Evolutionary conservation across 1,140 invertebrate species (phyloP), one percentile per base, ranked within the genome.

Genomic region (Paramacrobiotus metropolitanus): DNA sequence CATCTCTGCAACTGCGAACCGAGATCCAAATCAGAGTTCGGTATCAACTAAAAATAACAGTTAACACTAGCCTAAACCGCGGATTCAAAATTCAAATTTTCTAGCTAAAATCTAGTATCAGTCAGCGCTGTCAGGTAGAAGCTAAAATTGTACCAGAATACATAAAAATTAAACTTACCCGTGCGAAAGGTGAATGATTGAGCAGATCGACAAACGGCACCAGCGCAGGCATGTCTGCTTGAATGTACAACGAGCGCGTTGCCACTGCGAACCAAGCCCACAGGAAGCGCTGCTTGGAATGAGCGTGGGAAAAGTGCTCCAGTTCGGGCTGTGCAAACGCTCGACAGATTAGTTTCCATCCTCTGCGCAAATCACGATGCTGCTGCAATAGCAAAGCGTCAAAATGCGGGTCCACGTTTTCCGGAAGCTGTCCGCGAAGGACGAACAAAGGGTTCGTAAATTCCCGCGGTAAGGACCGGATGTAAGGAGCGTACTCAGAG

Each of bases 171-270:
- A n/a, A 29, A 48, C 64, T 65, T 65, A 72, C 72, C 65, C 72
- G 70, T 34, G 80, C 78, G 30, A 63, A 62, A 62, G 73, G 68
- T 18, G 76, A 76, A 70, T 87, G 85, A 76, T 87, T 87, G 60
- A 87, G 77, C 62, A 87, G 74, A 72, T 87, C 86, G 24, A 88
- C 69, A 65, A 81, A 83, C 1, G 86, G 86, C 45, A 82, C 83
- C 21, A 87, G 69, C 3, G 83, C 84, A 66, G 30, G 34, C 55
- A 61, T 48, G 4, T 67, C 62, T 55, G 69, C 60, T 15, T 65
- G 67, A 2, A 74, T 65, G 67, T 71, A 79, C 21, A 87, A 79
- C 61, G 80, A 81, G 66, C 86, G 75, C 1, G 84, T 84, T 72
- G 86, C 86, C 1, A 87, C 82, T 64, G 79, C 76, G 67, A 80